Percentiles rank a stretch among this genome's conserved stretches.
phyloP scores from a whole-genome alignment of 1,140 invertebrate genomes.

The Drosophila rufa region DNA sequence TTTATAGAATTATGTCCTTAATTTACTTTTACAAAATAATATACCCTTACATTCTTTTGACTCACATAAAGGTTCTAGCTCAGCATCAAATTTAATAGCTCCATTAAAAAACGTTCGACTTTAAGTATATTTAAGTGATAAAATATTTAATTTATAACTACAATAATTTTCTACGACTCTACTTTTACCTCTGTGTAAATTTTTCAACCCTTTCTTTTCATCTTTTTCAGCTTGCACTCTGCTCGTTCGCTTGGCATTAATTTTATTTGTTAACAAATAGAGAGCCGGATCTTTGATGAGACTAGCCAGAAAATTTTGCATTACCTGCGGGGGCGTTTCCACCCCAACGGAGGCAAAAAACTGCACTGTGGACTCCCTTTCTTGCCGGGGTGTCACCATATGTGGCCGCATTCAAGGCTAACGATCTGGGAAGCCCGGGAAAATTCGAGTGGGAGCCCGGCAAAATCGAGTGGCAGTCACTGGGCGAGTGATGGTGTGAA shows the following conservation, averaged over 20 bases:
- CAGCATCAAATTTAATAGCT: too few relatives aligned
- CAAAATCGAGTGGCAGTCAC: constrained; percentile 14
- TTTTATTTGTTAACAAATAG: constrained; percentile 57
- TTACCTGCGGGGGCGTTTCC: constrained; percentile 21
- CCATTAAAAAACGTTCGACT: too few relatives aligned
- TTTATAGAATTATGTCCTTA: too few relatives aligned
- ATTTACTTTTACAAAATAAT: too few relatives aligned
- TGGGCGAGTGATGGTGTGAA: constrained; percentile 9
- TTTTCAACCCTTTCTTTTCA: background rate
- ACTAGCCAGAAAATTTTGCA: constrained; percentile 35
- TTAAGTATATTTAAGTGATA: too few relatives aligned
- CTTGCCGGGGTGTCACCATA: constrained; percentile 8
- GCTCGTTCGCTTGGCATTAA: constrained; percentile 53
- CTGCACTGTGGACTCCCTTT: background rate
- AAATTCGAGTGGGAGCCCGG: background rate
- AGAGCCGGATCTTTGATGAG: constrained; percentile 14
- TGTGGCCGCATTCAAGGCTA: constrained; percentile 49
- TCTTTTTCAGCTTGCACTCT: background rate
- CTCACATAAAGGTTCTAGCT: too few relatives aligned
- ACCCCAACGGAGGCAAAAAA: background rate
- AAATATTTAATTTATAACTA: too few relatives aligned
- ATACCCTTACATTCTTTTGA: too few relatives aligned
- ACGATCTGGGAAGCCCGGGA: constrained; percentile 18
- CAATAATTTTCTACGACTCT: background rate
- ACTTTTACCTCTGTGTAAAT: constrained; percentile 3